Evolutionary conservation across 2,888 invertebrate species (phyloP).

Genomic region (Cryptus armator): DNA sequence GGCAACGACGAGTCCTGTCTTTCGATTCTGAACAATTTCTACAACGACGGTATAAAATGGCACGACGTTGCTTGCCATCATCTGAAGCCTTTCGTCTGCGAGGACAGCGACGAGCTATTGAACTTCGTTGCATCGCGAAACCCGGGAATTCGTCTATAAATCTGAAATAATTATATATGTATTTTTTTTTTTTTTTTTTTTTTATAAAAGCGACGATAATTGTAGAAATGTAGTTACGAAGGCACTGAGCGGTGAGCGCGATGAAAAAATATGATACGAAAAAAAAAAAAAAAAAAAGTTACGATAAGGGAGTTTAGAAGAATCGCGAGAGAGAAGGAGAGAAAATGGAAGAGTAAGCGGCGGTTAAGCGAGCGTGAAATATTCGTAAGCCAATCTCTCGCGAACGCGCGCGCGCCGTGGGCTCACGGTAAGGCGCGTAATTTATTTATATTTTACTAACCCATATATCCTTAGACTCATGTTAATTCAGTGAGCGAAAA

Average conservation of each 20-base stretch:
- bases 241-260: constrained; percentile 4
- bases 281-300: not conserved
- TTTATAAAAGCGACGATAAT: not conserved
- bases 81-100: constrained; percentile 95
- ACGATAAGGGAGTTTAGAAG: constrained; percentile 34
- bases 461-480: constrained; percentile 57
- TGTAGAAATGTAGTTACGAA: constrained; percentile 17
- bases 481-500: constrained; percentile 55
- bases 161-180: constrained; percentile 42
- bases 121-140: constrained; percentile 96
- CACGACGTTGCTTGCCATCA: constrained; percentile 96
- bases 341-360: constrained; percentile 7
- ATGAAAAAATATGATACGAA: constrained; percentile 4
- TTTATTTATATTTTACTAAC: constrained; percentile 70
- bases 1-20: constrained; percentile 96
- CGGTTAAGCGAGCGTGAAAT: constrained; percentile 15
- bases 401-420: not conserved
- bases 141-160: constrained; percentile 92
- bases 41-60: constrained; percentile 96
- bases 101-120: constrained; percentile 95
- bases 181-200: not conserved
- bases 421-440: constrained; percentile 55
- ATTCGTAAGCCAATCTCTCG: constrained; percentile 27
- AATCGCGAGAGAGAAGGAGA: constrained; percentile 12
- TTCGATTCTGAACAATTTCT: constrained; percentile 96